phyloP scores from a whole-genome alignment of 2,797 vertebrate genomes.

The Telmatherina bonti region DNA sequence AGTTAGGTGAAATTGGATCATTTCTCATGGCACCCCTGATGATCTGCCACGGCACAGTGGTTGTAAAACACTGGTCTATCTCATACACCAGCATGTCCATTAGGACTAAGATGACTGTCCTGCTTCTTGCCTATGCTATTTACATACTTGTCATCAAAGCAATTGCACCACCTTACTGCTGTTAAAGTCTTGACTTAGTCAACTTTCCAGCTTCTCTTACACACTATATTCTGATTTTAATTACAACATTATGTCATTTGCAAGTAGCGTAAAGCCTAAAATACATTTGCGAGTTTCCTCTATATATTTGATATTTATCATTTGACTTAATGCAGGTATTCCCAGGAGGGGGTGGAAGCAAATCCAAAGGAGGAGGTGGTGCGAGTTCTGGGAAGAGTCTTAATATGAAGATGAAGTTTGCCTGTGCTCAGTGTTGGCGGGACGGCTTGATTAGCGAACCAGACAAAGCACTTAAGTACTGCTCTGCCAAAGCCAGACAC shows the following conservation, averaged over 20 bases:
- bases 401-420: constrained; percentile 93
- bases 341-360: constrained; percentile 29
- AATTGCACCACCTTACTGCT: background rate
- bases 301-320: too few species aligned
- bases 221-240: constrained; percentile 1
- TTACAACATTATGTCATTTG: background rate
- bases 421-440: constrained; percentile 91
- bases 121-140: background rate
- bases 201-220: background rate
- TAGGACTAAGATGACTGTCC: background rate
- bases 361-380: constrained; percentile 37
- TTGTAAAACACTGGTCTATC: too few species aligned
- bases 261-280: too few species aligned
- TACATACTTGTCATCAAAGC: background rate
- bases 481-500: constrained; percentile 92
- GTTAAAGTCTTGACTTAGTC: background rate
- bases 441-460: constrained; percentile 89
- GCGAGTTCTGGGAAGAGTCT: constrained; percentile 63
- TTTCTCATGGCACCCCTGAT: too few species aligned
- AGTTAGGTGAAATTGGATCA: too few species aligned
- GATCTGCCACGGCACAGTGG: too few species aligned
- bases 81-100: background rate
- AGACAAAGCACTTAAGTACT: constrained; percentile 91
- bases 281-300: too few species aligned
- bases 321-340: constrained; percentile 25